Base-by-base conservation (phyloP, 2,113 vertebrate species). In the Alethe castanea region DNA sequence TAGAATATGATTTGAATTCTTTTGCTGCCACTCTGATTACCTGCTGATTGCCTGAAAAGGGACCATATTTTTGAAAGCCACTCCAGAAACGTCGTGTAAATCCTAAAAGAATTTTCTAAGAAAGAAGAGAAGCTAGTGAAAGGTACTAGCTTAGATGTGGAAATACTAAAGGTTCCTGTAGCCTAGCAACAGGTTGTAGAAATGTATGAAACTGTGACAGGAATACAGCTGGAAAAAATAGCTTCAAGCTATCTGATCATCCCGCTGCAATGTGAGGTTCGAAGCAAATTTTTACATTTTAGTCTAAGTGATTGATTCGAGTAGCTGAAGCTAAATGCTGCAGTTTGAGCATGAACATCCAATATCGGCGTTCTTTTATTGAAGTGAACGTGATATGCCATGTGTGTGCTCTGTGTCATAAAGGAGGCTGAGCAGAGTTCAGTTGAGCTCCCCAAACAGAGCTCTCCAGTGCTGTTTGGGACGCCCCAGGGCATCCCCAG, bases 141-240 rank as follows among this genome's bases (percentile, higher is more conserved):
- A 84, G 31, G 23, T 81, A 50, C 72, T 83, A 74, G 47, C 87
- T 73, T 60, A 66, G 61, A 94, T 73, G 71, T 62, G 50, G 69
- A 72, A 93, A 66, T 77, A 74, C 70, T 70, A 85, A 78, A 92
- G 88, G 81, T 86, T 94, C 23, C 60, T 74, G 84, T 96, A 97
- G 90, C 96, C 95, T 97, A 97, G 96, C 96, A 97, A 98, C 96
- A 95, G 91, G 96, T 95, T 97, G 86, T 86, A 77, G 72, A 88
- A 92, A 82, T 62, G 64, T 15, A 85, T 65, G 90, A 91, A 93
- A 42, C 13, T 35, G 35, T 67, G 94, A 70, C 66, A 77, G 48
- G 82, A 94, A 82, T 82, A 86, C 69, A 86, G 93, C 81, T 95
- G 81, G 42, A 64, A 96, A 96, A 95, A 92, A 86, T 40, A 90